Conservation (phyloP, 2,797 vertebrate genomes). For the Enteromius viviparus region DNA sequence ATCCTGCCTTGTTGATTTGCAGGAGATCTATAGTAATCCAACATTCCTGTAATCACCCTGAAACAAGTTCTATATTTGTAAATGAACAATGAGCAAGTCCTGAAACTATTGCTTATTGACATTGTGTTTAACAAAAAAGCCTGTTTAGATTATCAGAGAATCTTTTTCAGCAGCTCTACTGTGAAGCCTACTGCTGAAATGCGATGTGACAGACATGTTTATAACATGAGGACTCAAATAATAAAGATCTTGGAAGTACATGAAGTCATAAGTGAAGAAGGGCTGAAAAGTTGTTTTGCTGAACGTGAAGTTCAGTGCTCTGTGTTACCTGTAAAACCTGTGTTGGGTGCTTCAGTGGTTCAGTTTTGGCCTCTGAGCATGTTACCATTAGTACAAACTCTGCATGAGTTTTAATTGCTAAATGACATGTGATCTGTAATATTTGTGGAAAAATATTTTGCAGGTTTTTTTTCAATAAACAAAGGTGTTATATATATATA, state of each 20-base stretch:
- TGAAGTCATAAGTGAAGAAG: not conserved
- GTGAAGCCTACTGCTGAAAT: not conserved
- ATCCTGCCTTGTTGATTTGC: not conserved
- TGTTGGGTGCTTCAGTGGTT: conserved; percentile 11
- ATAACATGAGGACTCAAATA: not conserved
- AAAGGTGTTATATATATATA: conserved; percentile 36
- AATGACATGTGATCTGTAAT: conserved; percentile 58
- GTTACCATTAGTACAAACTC: conserved; percentile 41
- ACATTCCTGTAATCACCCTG: not conserved
- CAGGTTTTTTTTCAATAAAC: conserved; percentile 63
- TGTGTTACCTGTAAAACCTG: not conserved
- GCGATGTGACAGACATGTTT: not conserved
- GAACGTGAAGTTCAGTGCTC: not conserved
- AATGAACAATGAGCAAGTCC: conserved; percentile 20
- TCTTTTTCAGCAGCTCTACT: not conserved
- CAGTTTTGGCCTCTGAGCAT: conserved; percentile 48
- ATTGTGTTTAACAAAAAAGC: not conserved
- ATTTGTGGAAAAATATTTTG: conserved; percentile 63
- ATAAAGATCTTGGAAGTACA: not conserved
- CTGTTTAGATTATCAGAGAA: not conserved
- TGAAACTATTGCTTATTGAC: not conserved
- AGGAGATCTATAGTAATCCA: not conserved
- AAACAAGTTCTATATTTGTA: conserved; percentile 14
- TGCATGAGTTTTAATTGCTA: conserved; percentile 58
- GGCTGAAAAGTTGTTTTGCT: not conserved